phyloP scores from a whole-genome alignment of 2,888 invertebrate species.

The Drosophila stalkeri region DNA sequence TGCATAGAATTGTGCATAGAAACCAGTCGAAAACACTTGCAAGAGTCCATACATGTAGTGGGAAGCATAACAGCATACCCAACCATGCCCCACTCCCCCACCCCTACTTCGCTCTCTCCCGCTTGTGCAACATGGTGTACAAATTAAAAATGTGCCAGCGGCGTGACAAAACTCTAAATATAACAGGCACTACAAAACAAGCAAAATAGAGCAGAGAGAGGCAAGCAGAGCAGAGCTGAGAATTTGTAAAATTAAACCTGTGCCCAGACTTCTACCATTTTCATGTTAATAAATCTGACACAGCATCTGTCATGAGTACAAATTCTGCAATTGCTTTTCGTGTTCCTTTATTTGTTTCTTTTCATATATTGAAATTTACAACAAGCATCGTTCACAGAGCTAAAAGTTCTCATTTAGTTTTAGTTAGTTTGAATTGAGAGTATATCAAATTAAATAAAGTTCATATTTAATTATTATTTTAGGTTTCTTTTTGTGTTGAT shows the following conservation, averaged over 20 bases:
- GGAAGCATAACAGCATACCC: neutral
- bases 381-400: neutral
- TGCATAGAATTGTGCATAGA: slow-evolving; percentile 54
- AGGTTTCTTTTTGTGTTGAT: neutral
- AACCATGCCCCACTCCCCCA: too few relatives aligned
- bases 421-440: neutral
- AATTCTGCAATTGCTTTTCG: neutral
- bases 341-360: neutral
- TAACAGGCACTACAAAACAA: slow-evolving; percentile 47
- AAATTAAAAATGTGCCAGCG: slow-evolving; percentile 72
- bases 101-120: neutral
- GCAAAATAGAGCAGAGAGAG: neutral
- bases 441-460: neutral
- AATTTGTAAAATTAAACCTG: slow-evolving; percentile 20
- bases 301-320: neutral
- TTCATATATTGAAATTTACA: neutral
- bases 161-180: slow-evolving; percentile 56
- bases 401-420: neutral
- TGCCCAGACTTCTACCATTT: neutral
- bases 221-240: slow-evolving; percentile 7
- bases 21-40: slow-evolving; percentile 38
- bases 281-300: slow-evolving; percentile 24
- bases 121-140: slow-evolving; percentile 64
- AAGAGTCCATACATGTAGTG: slow-evolving; percentile 7
- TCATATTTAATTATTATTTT: neutral